Evolutionary conservation across 2,888 invertebrate genomes (phyloP), one percentile per base, ranked within the genome.

Genomic region (Anoplius nigerrimus): DNA sequence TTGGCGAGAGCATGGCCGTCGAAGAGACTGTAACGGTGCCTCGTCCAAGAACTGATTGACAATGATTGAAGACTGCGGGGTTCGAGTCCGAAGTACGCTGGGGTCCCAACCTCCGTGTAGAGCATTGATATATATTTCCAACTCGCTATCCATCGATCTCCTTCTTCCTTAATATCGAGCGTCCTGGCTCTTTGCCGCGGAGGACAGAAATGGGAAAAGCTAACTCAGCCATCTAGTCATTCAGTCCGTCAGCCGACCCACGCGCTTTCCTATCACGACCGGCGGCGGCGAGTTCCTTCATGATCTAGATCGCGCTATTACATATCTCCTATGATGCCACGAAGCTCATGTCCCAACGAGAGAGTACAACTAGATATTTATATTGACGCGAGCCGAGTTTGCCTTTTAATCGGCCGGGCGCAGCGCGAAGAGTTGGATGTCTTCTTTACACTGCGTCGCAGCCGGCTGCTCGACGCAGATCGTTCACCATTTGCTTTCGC

Each of bases 41-140:
- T 80, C 78, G 79, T 81, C 21, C 22, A 72, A 78, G 76, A 82
- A 80, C 78, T 81, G 84, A 84, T 83, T 84, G 84, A 82, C 83
- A 82, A 82, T 82, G 83, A 84, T 83, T 84, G 83, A 84, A 78
- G 72, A 78, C 75, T 76, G 74, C 67, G 75, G 70, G 74, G 66
- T 72, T 74, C 68, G 72, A 72, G 70, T 74, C 51, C 64, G 55
- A 46, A 66, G 65, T 68, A 34, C 59, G 64, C 22, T 63, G 48
- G 56, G 56, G 52, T 64, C 56, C 68, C 59, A 52, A 63, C 53
- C 68, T 71, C 54, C 66, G 61, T 69, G 72, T 69, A 76, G 71
- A 76, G 55, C 74, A 71, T 61, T 53, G 72, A 68, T 76, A 70
- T 74, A 66, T 71, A 72, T 63, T 70, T 69, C 61, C 34, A 55